Conservation (phyloP, 2,797 vertebrate genomes). For the Sebastiscus tertius region DNA sequence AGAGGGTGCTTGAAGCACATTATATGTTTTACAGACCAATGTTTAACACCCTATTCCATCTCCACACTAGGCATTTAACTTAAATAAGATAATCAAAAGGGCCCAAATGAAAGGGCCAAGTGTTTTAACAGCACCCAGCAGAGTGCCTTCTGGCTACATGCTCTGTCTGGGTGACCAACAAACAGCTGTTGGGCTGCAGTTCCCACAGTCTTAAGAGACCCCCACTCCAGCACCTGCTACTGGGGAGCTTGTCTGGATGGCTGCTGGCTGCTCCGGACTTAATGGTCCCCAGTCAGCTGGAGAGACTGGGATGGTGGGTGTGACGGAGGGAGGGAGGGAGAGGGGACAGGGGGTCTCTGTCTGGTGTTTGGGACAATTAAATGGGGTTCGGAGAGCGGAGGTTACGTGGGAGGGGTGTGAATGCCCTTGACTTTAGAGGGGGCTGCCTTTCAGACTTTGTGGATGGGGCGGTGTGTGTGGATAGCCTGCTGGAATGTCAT, state of each 20-base stretch:
- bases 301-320: conserved; percentile 51
- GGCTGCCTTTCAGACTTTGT: conserved; percentile 21
- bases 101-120: conserved; percentile 49
- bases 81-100: conserved; percentile 28
- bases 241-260: conserved; percentile 66
- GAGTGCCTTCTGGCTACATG: conserved; percentile 69
- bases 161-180: conserved; percentile 63
- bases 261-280: conserved; percentile 64
- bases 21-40: not conserved
- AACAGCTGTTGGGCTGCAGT: conserved; percentile 77
- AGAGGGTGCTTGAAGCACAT: not conserved
- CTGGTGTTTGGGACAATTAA: conserved; percentile 58
- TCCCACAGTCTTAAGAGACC: conserved; percentile 76
- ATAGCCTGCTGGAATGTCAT: conserved; percentile 21
- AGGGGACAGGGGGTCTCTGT: conserved; percentile 50
- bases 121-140: conserved; percentile 57
- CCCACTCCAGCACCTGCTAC: conserved; percentile 78
- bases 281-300: conserved; percentile 78
- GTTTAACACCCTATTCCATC: not conserved
- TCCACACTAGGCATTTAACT: not conserved
- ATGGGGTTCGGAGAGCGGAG: conserved; percentile 37
- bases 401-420: conserved; percentile 48
- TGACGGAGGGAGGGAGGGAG: conserved; percentile 10
- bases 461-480: not conserved
- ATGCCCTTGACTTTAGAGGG: conserved; percentile 35